phyloP scores from a whole-genome alignment of 2,888 invertebrate genomes.

The Chromoteleia sp. region DNA sequence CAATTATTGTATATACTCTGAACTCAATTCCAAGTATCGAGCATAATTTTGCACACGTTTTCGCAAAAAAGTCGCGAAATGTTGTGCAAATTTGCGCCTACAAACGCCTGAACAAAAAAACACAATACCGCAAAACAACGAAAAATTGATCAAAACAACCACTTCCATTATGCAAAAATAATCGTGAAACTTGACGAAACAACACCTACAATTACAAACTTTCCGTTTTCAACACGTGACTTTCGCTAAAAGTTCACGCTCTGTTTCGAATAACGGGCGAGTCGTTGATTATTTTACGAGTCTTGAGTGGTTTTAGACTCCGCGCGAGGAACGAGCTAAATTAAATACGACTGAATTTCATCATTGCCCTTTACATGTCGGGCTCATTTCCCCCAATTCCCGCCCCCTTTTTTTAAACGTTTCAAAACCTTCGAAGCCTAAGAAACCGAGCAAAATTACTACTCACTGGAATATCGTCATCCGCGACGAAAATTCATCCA shows the following conservation, averaged over 20 bases:
- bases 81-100: too few species aligned
- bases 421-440: conserved; percentile 26
- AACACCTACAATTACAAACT: conserved; percentile 63
- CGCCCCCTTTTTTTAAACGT: conserved; percentile 17
- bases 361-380: conserved; percentile 33
- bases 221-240: conserved; percentile 70
- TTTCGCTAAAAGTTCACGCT: conserved; percentile 70
- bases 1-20: too few species aligned
- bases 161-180: conserved; percentile 49
- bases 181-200: conserved; percentile 65
- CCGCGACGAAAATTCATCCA: conserved; percentile 7
- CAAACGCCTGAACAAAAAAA: too few species aligned
- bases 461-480: conserved; percentile 25
- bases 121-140: background rate
- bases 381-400: conserved; percentile 33
- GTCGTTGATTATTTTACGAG: conserved; percentile 66
- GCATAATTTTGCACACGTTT: too few species aligned
- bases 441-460: conserved; percentile 27
- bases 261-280: conserved; percentile 68
- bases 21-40: too few species aligned
- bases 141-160: conserved; percentile 2
- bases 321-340: conserved; percentile 46
- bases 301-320: conserved; percentile 48
- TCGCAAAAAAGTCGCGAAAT: too few species aligned
- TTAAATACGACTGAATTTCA: conserved; percentile 54